Conservation (phyloP, 1,140 invertebrate genomes). For the Trichonephila clavata region DNA sequence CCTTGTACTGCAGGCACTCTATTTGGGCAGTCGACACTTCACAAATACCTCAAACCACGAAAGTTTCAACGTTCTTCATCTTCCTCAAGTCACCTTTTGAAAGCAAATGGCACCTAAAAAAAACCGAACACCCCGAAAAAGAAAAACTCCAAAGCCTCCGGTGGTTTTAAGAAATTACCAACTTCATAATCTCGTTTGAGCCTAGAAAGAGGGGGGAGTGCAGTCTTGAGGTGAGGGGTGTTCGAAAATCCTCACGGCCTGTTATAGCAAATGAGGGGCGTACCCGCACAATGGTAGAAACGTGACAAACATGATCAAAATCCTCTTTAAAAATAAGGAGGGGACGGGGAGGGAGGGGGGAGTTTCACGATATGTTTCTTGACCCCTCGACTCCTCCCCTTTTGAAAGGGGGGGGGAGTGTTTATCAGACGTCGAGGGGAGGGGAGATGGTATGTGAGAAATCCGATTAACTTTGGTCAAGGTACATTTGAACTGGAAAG, state of each 20-base stretch:
- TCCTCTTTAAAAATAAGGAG: conserved; percentile 32
- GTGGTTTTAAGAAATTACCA: conserved; percentile 38
- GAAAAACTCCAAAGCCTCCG: not conserved
- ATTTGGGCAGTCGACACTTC: not conserved
- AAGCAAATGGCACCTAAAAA: not conserved
- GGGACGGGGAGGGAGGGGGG: not conserved
- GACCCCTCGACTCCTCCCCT: conserved; percentile 50
- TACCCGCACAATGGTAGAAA: conserved; percentile 46
- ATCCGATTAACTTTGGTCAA: conserved; percentile 31
- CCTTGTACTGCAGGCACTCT: not conserved
- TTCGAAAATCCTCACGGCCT: conserved; percentile 11
- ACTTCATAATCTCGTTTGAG: conserved; percentile 41
- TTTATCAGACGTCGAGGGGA: not conserved
- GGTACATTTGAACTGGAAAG: not conserved
- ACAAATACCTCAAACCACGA: not conserved
- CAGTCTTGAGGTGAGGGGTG: not conserved
- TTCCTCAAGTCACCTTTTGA: not conserved
- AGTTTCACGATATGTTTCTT: conserved; percentile 60
- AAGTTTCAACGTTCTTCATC: not conserved
- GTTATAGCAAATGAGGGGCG: conserved; percentile 47
- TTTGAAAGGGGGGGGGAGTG: not conserved
- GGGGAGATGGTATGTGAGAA: not conserved
- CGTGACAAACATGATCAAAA: conserved; percentile 52
- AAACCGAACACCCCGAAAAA: not conserved
- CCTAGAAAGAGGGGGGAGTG: not conserved